Evolutionary conservation across 2,113 vertebrate genomes (phyloP).

Genomic region (Chunga burmeisteri): DNA sequence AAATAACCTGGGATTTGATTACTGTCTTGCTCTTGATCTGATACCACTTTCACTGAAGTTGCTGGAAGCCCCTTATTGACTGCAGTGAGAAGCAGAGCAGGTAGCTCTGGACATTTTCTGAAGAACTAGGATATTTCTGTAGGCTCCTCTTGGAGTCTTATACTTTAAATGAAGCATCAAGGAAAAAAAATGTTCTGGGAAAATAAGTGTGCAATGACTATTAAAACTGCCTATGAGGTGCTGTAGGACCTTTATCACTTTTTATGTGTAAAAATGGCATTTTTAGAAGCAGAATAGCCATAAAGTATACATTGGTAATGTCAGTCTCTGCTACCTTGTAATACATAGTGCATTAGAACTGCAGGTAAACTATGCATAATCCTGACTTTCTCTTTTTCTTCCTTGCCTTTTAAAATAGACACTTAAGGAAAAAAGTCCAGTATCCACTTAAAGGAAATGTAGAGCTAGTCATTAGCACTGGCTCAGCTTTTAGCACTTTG

Average conservation of each 20-base stretch:
- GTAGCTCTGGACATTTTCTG: not conserved
- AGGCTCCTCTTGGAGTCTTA: not conserved
- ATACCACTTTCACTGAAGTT: not conserved
- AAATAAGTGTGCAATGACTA: not conserved
- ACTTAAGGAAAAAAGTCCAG: not conserved
- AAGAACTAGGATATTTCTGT: not conserved
- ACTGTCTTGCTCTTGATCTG: not conserved
- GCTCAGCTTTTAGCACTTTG: constrained; percentile 53
- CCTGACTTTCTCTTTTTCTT: not conserved
- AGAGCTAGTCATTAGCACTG: constrained; percentile 6
- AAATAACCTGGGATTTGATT: not conserved
- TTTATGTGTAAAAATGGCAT: not conserved
- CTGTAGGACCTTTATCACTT: not conserved
- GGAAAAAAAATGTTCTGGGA: not conserved
- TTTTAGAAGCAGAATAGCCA: not conserved
- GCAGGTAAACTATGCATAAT: not conserved
- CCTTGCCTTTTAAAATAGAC: not conserved
- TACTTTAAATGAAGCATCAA: not conserved
- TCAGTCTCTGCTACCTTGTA: not conserved
- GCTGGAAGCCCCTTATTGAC: not conserved
- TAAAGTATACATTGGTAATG: not conserved
- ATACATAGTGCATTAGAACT: not conserved
- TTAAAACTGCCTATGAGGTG: constrained; percentile 5
- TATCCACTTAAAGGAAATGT: not conserved
- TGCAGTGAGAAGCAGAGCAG: not conserved